Evolutionary conservation across 2,888 invertebrate genomes (phyloP), one percentile per base, ranked within the genome.

Genomic region (Ceramica pisi): DNA sequence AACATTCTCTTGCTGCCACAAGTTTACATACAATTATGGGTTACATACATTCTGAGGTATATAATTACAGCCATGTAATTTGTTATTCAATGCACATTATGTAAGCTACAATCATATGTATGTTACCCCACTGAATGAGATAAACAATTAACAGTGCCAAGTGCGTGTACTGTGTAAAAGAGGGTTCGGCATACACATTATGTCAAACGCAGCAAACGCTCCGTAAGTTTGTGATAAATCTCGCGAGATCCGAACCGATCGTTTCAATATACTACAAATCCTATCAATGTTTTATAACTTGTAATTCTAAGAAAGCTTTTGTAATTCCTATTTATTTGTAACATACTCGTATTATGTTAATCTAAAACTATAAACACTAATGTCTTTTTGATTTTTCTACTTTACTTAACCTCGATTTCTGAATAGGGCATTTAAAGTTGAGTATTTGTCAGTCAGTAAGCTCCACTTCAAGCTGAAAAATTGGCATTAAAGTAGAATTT

Each of bases 71-170:
- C 70, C 50, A 62, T 75, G 73, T 75, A 82, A 80, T 85, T 85
- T 78, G 83, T 85, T 82, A 84, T 78, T 78, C 80, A 84, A 85
- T 70, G 53, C 31, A 63, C 50, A 64, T 82, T 78, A 83, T 67
- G 77, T 80, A 86, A 83, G 51, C 38, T 21, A 23, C 56, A 67
- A 53, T 67, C 61, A 55, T n/a, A 63, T 31, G 46, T 46, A 67
- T 60, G 50, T 51, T 60, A 83, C 41, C 38, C 67, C 19, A 9
- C 55, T 55, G 67, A 70, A 74, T 62, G 56, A 68, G 48, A 65
- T 56, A 55, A 31, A 41, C 64, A 21, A 31, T 50, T 31, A 35
- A 12, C 31, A 26, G 1, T n/a, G n/a, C 0, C 7, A 63, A 23
- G 62, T 50, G 44, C 38, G 68, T 38, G 14, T 8, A 2, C 12